A percentile compares a stretch with the other conserved stretches of the same genome.
phyloP scores from a whole-genome alignment of 2,888 invertebrate genomes.

The Stenotaenia linearis region DNA sequence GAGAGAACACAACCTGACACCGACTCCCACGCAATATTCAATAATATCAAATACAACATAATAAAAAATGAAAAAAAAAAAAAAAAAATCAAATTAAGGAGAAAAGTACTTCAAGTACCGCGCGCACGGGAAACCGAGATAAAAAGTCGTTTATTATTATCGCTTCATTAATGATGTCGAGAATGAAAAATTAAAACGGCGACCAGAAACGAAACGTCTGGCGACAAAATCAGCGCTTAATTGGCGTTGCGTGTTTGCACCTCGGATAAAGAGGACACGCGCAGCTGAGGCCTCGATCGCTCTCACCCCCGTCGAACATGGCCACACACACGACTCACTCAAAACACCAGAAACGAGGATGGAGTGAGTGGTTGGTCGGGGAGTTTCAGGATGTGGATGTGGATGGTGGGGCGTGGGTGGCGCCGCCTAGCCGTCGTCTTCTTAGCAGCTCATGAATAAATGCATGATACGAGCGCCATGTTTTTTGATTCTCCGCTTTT shows the following conservation, averaged over 20 bases:
- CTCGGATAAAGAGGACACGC: conserved; percentile 31
- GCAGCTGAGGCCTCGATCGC: conserved; percentile 27
- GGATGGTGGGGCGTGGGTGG: background rate
- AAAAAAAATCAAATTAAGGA: background rate
- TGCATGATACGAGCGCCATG: conserved; percentile 34
- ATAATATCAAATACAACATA: background rate
- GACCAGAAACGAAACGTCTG: conserved; percentile 8
- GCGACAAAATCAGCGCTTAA: conserved; percentile 35
- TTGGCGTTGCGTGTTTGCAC: conserved; percentile 33
- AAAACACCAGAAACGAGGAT: background rate
- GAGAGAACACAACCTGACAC: background rate
- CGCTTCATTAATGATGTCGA: conserved; percentile 35
- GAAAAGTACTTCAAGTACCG: background rate
- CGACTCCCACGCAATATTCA: background rate
- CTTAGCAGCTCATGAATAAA: conserved; percentile 36
- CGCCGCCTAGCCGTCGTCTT: conserved; percentile 15
- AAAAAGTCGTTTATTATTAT: conserved; percentile 32
- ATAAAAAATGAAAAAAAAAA: background rate
- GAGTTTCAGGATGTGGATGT: background rate
- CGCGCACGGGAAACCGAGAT: conserved; percentile 1
- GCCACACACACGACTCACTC: conserved; percentile 21
- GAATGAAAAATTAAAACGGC: conserved; percentile 36
- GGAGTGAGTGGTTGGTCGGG: background rate
- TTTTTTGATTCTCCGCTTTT: conserved; percentile 36
- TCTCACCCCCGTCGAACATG: background rate